Evolutionary conservation across 2,888 invertebrate species (phyloP), one percentile per base, ranked within the genome.

Genomic region (Micoletzkya japonica): DNA sequence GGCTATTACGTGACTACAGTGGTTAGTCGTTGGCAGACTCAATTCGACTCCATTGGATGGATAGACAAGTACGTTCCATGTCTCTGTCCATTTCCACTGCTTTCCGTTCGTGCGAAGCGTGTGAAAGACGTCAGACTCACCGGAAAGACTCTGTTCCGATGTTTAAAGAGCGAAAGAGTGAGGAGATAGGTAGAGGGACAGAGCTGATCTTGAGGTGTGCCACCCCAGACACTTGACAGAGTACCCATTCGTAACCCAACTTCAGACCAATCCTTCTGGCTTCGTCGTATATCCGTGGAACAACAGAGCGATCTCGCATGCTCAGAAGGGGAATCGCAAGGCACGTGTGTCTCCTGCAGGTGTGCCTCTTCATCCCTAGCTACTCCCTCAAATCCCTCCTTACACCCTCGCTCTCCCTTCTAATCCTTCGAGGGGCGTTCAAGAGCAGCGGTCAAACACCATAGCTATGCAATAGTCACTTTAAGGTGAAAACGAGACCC

Each of bases 1-100:
- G 67, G 67, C 28, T 67, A 57, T 39, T 67, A 57, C 7, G 67
- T 67, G 3, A 57, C 67, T 30, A 56, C 57, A 32, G 67, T 67
- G 3, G 67, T 67, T 14, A 36, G 44, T n/a, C 56, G 67, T 57
- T 67, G 67, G 67, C 67, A 67, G 44, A 57, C 37, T n/a, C 56
- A 57, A 34, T 57, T 67, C 44, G 57, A 57, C 44, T 37, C 44
- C 24, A 57, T 67, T n/a, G 67, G 67, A 56, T 67, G 67, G 67
- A 26, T 57, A 4, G 67, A 67, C 20, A 67, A 67, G 67, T 67
- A 30, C 36, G 24, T 14, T 17, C 1, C 6, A 4, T 34, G 10
- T 20, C 44, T 20, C 44, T 20, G 10, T 44, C 44, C 20, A 44
- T 44, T 20, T 20, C 44, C 44, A 7, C n/a, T n/a, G n/a, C n/a